Evolutionary conservation across 2,797 vertebrate species (phyloP).

Genomic region (Syncerus caffer): DNA sequence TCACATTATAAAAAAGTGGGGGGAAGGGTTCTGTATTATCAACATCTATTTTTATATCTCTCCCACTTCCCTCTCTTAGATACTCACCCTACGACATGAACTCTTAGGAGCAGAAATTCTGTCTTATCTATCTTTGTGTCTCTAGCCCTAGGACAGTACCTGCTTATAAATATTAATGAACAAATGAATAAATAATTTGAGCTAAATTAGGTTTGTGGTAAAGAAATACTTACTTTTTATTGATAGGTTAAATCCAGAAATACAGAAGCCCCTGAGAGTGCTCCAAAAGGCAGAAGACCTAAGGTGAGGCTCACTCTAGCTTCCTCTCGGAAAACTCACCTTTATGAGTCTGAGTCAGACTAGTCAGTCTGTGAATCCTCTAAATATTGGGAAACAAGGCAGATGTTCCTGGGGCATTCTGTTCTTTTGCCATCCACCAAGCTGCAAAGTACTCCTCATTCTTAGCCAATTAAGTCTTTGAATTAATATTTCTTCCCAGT

Average conservation of each 20-base stretch:
- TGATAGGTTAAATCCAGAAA: background rate
- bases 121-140: background rate
- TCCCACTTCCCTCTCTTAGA: background rate
- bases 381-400: background rate
- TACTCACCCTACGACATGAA: background rate
- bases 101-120: background rate
- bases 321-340: background rate
- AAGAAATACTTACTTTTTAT: background rate
- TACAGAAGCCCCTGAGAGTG: background rate
- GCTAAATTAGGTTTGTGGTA: background rate
- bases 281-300: background rate
- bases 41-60: background rate
- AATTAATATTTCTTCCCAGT: background rate
- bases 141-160: background rate
- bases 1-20: background rate
- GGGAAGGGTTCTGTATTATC: background rate
- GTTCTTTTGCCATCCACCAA: background rate
- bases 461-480: background rate
- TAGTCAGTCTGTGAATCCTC: background rate
- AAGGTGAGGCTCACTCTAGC: background rate
- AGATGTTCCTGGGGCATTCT: background rate
- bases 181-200: background rate
- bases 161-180: background rate
- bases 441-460: background rate
- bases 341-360: background rate